A percentile compares a stretch with the other conserved stretches of the same genome.
Conservation (phyloP, 2,888 invertebrate species). For the Phlogophora meticulosa region DNA sequence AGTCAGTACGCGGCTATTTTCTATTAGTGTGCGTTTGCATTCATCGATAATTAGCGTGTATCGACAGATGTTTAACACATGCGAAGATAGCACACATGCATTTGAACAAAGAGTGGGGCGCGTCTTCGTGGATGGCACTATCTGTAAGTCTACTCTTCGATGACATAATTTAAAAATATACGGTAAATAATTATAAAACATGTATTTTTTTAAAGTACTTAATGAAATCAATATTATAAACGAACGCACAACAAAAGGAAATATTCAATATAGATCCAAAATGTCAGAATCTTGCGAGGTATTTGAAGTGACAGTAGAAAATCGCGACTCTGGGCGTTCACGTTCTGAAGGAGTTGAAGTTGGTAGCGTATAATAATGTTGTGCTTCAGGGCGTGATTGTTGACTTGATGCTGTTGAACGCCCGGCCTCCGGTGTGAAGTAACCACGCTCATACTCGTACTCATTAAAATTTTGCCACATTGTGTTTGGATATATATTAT, state of each 20-base stretch:
- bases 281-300: constrained; percentile 53
- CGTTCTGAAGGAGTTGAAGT: constrained; percentile 45
- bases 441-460: constrained; percentile 48
- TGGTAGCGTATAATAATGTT: constrained; percentile 49
- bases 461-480: constrained; percentile 45
- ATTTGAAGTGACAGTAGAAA: constrained; percentile 51
- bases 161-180: neutral
- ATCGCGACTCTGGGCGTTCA: constrained; percentile 51
- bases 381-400: constrained; percentile 50
- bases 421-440: constrained; percentile 40
- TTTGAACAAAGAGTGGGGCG: constrained; percentile 9
- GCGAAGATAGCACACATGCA: constrained; percentile 32
- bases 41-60: constrained; percentile 34
- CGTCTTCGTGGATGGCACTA: constrained; percentile 15
- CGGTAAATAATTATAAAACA: too few species aligned
- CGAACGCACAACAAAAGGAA: constrained; percentile 40
- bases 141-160: constrained; percentile 26
- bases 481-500: constrained; percentile 46
- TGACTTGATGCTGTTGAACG: constrained; percentile 46
- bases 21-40: constrained; percentile 34
- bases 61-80: constrained; percentile 32
- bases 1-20: too few species aligned
- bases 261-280: constrained; percentile 49
- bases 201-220: constrained; percentile 18
- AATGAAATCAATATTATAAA: constrained; percentile 34